Percentiles rank a stretch among this genome's conserved stretches.
phyloP scores from a whole-genome alignment of 2,113 vertebrate genomes.

The Strigops habroptila region DNA sequence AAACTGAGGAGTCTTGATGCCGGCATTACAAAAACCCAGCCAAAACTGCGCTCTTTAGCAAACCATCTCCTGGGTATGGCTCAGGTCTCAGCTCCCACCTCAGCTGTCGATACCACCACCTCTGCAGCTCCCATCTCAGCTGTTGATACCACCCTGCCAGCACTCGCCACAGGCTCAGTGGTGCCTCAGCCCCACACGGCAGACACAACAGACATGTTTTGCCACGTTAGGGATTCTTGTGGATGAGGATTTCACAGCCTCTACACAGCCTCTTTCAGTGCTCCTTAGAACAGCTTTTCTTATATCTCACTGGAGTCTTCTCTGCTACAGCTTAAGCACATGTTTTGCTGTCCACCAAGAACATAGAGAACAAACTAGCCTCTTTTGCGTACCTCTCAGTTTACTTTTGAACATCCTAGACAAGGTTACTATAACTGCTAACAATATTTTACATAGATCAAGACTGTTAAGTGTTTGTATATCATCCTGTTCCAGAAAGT shows the following conservation, averaged over 20 bases:
- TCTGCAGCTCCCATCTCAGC: not conserved
- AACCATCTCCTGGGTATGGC: not conserved
- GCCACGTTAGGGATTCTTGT: not conserved
- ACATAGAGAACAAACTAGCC: not conserved
- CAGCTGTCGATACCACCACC: not conserved
- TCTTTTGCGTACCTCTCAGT: fast-evolving
- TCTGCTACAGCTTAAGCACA: not conserved
- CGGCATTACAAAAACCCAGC: not conserved
- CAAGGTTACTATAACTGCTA: not conserved
- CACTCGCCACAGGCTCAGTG: not conserved
- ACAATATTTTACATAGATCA: not conserved
- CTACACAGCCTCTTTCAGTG: not conserved
- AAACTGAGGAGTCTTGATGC: not conserved
- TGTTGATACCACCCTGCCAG: not conserved
- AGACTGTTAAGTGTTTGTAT: not conserved
- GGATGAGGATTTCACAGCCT: not conserved
- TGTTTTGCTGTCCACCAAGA: not conserved
- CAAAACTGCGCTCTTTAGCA: not conserved
- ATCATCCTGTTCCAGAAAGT: not conserved
- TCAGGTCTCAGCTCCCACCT: not conserved
- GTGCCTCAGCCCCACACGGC: fast-evolving
- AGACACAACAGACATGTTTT: not conserved
- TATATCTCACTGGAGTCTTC: not conserved
- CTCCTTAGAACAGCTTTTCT: not conserved
- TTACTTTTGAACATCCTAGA: not conserved